Percentiles rank a stretch among this genome's conserved stretches.
Evolutionary conservation across 2,797 vertebrate species (phyloP).

Genomic region (Masticophis lateralis): DNA sequence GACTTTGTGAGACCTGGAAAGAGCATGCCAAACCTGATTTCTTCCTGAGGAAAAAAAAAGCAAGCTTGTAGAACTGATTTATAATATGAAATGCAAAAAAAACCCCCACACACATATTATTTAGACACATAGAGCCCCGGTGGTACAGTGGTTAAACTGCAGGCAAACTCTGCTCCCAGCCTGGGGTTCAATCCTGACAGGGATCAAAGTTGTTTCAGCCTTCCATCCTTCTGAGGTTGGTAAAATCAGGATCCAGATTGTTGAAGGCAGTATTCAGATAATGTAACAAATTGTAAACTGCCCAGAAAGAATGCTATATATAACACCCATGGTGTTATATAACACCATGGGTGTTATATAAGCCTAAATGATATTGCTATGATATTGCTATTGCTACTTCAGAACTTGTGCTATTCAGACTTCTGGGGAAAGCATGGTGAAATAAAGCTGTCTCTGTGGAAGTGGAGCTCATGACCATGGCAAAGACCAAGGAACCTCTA

Average conservation of each 20-base stretch:
- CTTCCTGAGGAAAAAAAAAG: neutral
- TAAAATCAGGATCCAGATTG: neutral
- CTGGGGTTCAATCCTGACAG: neutral
- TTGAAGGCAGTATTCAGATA: neutral
- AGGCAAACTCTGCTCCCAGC: too few relatives aligned
- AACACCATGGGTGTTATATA: neutral
- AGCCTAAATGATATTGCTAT: neutral
- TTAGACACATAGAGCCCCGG: neutral
- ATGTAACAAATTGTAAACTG: neutral
- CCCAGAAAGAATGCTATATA: neutral
- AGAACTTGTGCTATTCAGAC: neutral
- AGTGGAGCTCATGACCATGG: neutral
- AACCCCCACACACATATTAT: neutral
- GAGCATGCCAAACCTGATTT: neutral
- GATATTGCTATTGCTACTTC: neutral
- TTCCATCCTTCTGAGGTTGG: neutral
- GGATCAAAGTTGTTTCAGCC: neutral
- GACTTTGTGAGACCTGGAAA: constrained; percentile 6
- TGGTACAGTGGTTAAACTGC: neutral
- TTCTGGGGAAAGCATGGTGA: neutral
- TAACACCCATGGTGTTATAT: too few relatives aligned
- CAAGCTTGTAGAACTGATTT: neutral
- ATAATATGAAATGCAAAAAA: neutral
- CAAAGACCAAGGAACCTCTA: neutral
- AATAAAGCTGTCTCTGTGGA: neutral